These are phyloP conservation scores for Saccostrea cuccullata DNA, from an alignment of 1,140 invertebrate species.

Conservation along the genomic window DNA sequence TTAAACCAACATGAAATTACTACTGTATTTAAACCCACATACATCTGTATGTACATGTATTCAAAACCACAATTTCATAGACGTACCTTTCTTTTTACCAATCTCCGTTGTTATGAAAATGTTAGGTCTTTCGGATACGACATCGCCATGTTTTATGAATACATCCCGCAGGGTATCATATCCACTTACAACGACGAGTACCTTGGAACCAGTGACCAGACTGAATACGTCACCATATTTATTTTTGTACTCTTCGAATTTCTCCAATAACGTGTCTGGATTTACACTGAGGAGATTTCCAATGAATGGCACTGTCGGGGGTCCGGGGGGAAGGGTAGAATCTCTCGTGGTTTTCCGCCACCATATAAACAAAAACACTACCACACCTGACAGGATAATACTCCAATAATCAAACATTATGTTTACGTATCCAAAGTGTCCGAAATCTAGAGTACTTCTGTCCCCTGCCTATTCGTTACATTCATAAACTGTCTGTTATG, in stretches of 20 bases:
- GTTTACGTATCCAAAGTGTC: no score
- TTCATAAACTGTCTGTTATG: no score
- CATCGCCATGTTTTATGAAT: conserved; percentile 54
- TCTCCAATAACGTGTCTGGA: conserved; percentile 22
- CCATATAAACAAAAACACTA: background rate
- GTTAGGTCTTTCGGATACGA: conserved; percentile 55
- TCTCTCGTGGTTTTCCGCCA: background rate
- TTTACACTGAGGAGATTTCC: conserved; percentile 48
- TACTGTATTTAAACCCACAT: no score
- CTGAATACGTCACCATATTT: conserved; percentile 60
- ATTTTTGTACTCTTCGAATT: conserved; percentile 39
- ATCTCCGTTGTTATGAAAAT: conserved; percentile 42
- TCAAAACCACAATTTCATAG: background rate
- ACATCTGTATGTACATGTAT: no score
- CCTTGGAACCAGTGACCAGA: conserved; percentile 48
- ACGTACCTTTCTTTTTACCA: background rate
- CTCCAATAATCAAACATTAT: background rate
- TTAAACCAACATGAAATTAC: no score
- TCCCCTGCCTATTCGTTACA: no score
- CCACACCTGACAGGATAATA: background rate
- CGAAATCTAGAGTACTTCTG: background rate
- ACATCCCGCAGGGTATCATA: conserved; percentile 55
- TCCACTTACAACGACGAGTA: conserved; percentile 59
- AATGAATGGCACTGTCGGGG: conserved; percentile 47
- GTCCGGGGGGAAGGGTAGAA: conserved; percentile 50